A percentile compares a stretch with the other conserved stretches of the same genome.
phyloP scores from a whole-genome alignment of 2,113 vertebrate genomes.

The Indicator indicator region DNA sequence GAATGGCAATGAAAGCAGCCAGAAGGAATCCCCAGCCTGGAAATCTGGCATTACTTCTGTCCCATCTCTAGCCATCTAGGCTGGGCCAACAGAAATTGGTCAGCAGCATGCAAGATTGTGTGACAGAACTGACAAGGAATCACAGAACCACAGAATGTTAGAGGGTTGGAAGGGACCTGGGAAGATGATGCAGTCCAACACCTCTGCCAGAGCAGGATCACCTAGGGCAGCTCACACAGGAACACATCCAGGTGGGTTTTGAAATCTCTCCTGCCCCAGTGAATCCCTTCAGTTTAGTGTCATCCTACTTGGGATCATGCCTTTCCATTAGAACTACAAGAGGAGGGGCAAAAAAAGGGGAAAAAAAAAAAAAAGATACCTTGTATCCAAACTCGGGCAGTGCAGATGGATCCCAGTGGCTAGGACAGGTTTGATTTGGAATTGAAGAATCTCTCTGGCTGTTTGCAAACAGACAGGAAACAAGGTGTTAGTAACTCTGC shows the following conservation, averaged over 20 bases:
- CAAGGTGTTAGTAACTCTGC: not conserved
- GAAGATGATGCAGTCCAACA: no score
- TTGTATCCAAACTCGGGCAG: slow-evolving; percentile 74
- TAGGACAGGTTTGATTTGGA: slow-evolving; percentile 63
- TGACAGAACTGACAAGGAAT: not conserved
- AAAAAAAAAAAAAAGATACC: slow-evolving; percentile 58
- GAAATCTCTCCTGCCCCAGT: fast-evolving
- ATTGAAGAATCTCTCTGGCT: slow-evolving; percentile 37
- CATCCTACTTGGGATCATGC: not conserved
- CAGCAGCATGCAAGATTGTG: not conserved
- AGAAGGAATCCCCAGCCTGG: not conserved
- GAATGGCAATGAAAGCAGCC: not conserved
- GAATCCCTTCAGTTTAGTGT: not conserved
- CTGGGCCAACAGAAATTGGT: not conserved
- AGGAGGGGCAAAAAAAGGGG: fast-evolving
- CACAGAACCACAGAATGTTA: no score
- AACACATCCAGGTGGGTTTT: no score
- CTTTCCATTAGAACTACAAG: not conserved
- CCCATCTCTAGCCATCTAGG: not conserved
- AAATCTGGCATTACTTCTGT: not conserved
- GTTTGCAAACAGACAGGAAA: not conserved
- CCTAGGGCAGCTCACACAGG: no score
- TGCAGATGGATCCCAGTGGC: slow-evolving; percentile 78
- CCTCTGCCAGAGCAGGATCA: no score
- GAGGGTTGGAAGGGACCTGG: no score